Evolutionary conservation across 2,888 invertebrate species (phyloP).

Genomic region (Epistrophe grossulariae): DNA sequence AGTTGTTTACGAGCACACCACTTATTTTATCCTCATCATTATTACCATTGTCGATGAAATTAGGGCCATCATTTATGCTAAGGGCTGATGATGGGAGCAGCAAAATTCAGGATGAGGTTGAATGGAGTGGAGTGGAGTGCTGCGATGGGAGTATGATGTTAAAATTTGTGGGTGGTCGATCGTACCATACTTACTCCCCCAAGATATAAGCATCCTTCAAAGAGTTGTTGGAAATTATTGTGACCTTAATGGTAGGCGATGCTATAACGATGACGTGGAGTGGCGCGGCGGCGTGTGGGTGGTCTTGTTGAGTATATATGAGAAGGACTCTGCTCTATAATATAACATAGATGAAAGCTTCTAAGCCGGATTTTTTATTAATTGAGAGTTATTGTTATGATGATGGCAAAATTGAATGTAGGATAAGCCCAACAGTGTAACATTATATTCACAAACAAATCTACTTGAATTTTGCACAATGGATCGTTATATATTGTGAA

Average conservation of each 20-base stretch:
- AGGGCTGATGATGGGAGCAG: background rate
- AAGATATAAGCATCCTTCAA: slow-evolving; percentile 56
- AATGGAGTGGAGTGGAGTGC: background rate
- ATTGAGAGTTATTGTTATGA: slow-evolving; percentile 66
- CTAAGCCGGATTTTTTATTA: slow-evolving; percentile 65
- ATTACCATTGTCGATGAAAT: slow-evolving; percentile 71
- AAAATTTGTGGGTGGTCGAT: slow-evolving; percentile 41
- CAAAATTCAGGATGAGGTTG: background rate
- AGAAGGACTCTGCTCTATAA: background rate
- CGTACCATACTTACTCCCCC: slow-evolving; percentile 6
- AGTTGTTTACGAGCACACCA: slow-evolving; percentile 61
- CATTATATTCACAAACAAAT: slow-evolving; percentile 24
- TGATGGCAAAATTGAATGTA: slow-evolving; percentile 30
- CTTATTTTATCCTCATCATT: slow-evolving; percentile 69
- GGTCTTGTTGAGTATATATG: slow-evolving; percentile 5
- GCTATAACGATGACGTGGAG: background rate
- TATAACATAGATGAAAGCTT: background rate
- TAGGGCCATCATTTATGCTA: slow-evolving; percentile 66
- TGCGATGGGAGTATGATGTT: background rate
- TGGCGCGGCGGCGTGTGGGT: background rate
- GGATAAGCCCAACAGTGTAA: slow-evolving; percentile 38
- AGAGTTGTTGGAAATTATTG: slow-evolving; percentile 33
- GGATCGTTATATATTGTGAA: slow-evolving; percentile 26
- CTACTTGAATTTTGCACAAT: slow-evolving; percentile 5
- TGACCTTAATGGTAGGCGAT: slow-evolving; percentile 43